phyloP scores from a whole-genome alignment of 1,140 invertebrate species.

The Eriocheir sinensis region DNA sequence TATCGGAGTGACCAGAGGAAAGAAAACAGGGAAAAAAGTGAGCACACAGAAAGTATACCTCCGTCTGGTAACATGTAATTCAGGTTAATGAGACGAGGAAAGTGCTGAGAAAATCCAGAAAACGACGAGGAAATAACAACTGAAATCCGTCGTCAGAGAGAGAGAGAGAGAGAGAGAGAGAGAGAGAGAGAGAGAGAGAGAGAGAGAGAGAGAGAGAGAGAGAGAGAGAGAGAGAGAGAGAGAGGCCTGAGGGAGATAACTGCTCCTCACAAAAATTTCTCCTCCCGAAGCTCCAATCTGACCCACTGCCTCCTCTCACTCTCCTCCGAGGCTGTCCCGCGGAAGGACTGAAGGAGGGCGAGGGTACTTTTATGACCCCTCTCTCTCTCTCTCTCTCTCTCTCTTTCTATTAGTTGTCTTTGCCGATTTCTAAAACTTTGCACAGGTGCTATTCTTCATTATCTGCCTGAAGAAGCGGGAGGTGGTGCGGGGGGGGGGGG shows the following conservation, averaged over 20 bases:
- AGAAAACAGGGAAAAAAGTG: too few relatives aligned
- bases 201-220: not conserved
- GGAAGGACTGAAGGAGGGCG: too few relatives aligned
- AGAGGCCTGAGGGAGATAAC: not conserved
- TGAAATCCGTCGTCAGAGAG: not conserved
- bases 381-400: slow-evolving; percentile 44
- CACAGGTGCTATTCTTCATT: too few relatives aligned
- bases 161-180: not conserved
- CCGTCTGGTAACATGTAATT: too few relatives aligned
- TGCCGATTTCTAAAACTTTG: too few relatives aligned
- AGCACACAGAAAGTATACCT: too few relatives aligned
- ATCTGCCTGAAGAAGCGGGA: too few relatives aligned
- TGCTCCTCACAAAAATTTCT: slow-evolving; percentile 4
- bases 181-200: not conserved
- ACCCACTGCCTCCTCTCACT: not conserved
- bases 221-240: slow-evolving; percentile 4
- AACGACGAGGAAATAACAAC: too few relatives aligned
- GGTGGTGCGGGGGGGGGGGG: too few relatives aligned
- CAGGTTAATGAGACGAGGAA: too few relatives aligned
- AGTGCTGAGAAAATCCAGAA: too few relatives aligned
- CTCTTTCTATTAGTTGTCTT: not conserved
- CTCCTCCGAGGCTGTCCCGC: not conserved
- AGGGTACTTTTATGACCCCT: not conserved
- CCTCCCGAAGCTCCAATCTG: not conserved
- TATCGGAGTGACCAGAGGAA: too few relatives aligned